phyloP scores from a whole-genome alignment of 2,113 vertebrate genomes.

The Pluvialis apricaria region DNA sequence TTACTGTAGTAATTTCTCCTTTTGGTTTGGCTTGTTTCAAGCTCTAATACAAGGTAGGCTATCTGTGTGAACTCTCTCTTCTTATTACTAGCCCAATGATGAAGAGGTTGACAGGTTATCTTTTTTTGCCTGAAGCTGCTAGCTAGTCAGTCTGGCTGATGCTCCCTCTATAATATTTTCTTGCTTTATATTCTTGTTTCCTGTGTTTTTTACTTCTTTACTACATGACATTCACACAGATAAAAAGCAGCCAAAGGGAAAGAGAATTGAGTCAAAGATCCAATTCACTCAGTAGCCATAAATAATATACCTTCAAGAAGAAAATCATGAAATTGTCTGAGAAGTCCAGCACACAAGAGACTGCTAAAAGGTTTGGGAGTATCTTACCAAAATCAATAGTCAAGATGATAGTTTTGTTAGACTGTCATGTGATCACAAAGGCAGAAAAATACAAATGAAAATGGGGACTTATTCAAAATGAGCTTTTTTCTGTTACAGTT shows the following conservation, averaged over 20 bases:
- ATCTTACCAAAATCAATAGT: not conserved
- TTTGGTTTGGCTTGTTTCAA: not conserved
- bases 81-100: not conserved
- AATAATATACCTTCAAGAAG: not conserved
- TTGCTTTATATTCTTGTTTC: not conserved
- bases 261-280: not conserved
- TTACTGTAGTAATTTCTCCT: not conserved
- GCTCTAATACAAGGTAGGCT: not conserved
- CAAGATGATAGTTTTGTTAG: not conserved
- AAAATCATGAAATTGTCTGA: not conserved
- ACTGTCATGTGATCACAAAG: not conserved
- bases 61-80: not conserved
- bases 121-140: not conserved
- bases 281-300: not conserved
- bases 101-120: not conserved
- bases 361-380: not conserved
- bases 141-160: not conserved
- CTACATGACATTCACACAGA: not conserved
- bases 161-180: not conserved
- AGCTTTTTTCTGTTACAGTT: not conserved
- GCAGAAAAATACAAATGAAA: not conserved
- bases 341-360: not conserved
- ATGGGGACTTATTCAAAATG: not conserved
- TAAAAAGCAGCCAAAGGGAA: not conserved
- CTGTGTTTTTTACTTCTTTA: not conserved